A percentile compares a stretch with the other conserved stretches of the same genome.
Evolutionary conservation across 2,113 vertebrate species (phyloP).

Genomic region (Etheostoma spectabile): DNA sequence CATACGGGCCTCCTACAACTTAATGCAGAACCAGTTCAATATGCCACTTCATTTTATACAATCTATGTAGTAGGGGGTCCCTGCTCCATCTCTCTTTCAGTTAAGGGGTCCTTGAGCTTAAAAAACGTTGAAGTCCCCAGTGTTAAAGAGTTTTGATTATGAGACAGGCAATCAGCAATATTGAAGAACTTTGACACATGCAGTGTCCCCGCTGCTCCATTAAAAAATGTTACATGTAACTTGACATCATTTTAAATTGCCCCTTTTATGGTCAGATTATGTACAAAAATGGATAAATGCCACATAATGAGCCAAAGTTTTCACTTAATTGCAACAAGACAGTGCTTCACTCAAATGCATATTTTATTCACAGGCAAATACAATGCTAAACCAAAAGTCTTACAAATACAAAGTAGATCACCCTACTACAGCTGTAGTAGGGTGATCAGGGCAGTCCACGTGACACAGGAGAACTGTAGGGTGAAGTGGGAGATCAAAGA

Average conservation of each 20-base stretch:
- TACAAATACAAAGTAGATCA: conserved; percentile 56
- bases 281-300: no score
- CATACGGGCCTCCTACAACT: no score
- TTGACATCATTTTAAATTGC: neutral
- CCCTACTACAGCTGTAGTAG: neutral
- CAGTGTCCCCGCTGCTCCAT: no score
- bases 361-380: conserved; percentile 80
- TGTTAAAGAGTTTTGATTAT: neutral
- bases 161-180: neutral
- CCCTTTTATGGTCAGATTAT: neutral
- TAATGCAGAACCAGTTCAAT: no score
- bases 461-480: neutral
- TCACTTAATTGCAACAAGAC: neutral
- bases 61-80: no score
- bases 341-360: conserved; percentile 37
- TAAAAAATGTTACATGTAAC: no score
- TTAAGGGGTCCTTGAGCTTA: no score
- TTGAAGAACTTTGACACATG: neutral
- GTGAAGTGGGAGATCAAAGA: neutral
- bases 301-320: neutral
- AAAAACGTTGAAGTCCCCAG: no score
- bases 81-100: no score
- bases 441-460: neutral
- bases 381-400: conserved; percentile 60
- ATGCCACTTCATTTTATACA: no score